phyloP scores from a whole-genome alignment of 1,140 invertebrate genomes.

The Arion vulgaris region DNA sequence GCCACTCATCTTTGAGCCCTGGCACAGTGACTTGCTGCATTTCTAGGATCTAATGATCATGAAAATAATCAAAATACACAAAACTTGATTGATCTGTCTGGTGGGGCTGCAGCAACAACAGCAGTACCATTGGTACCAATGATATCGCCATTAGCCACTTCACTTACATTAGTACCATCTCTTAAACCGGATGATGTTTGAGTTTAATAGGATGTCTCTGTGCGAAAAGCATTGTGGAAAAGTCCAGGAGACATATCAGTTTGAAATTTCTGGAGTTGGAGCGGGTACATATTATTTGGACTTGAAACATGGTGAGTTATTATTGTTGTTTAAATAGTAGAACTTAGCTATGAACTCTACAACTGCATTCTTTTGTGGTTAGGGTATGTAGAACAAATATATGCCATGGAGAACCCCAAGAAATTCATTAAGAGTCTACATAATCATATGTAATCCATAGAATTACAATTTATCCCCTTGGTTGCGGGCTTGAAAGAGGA shows the following conservation, averaged over 20 bases:
- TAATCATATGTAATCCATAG: too few species aligned
- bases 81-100: background rate
- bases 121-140: background rate
- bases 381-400: too few species aligned
- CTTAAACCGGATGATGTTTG: conserved; percentile 7
- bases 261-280: conserved; percentile 55
- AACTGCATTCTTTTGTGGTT: too few species aligned
- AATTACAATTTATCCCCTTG: too few species aligned
- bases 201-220: conserved; percentile 24
- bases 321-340: background rate
- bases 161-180: background rate
- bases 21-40: conserved; percentile 12
- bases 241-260: conserved; percentile 59
- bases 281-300: conserved; percentile 63
- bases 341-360: too few species aligned
- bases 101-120: background rate
- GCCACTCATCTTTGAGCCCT: background rate
- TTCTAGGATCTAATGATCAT: background rate
- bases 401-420: too few species aligned
- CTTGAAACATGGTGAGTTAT: conserved; percentile 60
- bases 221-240: conserved; percentile 54
- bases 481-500: too few species aligned
- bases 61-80: background rate
- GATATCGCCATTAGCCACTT: too few species aligned
- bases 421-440: too few species aligned